phyloP scores from a whole-genome alignment of 1,140 invertebrate species.

The Mamestra configurata region DNA sequence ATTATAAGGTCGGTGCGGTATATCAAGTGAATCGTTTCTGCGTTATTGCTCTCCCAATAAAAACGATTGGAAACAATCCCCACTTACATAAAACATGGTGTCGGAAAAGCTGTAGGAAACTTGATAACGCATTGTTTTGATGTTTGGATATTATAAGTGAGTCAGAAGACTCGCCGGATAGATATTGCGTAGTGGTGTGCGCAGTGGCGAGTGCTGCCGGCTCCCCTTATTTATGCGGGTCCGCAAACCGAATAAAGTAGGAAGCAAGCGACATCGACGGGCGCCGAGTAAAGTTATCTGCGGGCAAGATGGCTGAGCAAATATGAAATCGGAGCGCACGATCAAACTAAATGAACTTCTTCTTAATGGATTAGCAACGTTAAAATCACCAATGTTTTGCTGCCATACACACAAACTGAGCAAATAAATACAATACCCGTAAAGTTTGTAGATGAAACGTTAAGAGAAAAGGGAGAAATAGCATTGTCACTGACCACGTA shows the following conservation, averaged over 20 bases:
- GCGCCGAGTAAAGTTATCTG: slow-evolving; percentile 75
- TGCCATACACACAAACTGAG: slow-evolving; percentile 59
- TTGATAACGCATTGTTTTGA: slow-evolving; percentile 64
- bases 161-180: slow-evolving; percentile 54
- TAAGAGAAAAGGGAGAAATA: slow-evolving; percentile 83
- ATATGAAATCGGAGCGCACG: slow-evolving; percentile 72
- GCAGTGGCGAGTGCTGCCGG: slow-evolving; percentile 64
- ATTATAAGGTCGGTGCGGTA: slow-evolving; percentile 73
- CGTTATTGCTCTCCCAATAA: slow-evolving; percentile 71
- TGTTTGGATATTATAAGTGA: slow-evolving; percentile 66
- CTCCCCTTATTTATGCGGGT: slow-evolving; percentile 80
- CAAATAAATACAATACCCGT: slow-evolving; percentile 70
- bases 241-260: slow-evolving; percentile 78
- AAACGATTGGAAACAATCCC: slow-evolving; percentile 68
- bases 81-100: slow-evolving; percentile 66
- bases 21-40: slow-evolving; percentile 69
- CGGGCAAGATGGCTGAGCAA: slow-evolving; percentile 75
- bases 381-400: slow-evolving; percentile 49
- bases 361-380: slow-evolving; percentile 56
- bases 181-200: slow-evolving; percentile 67
- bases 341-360: slow-evolving; percentile 62
- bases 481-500: slow-evolving; percentile 86
- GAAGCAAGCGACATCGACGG: slow-evolving; percentile 67
- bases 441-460: slow-evolving; percentile 79
- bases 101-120: slow-evolving; percentile 48